Evolutionary conservation across 2,113 vertebrate genomes (phyloP), one percentile per base, ranked within the genome.

Genomic region (Calidris pugnax): DNA sequence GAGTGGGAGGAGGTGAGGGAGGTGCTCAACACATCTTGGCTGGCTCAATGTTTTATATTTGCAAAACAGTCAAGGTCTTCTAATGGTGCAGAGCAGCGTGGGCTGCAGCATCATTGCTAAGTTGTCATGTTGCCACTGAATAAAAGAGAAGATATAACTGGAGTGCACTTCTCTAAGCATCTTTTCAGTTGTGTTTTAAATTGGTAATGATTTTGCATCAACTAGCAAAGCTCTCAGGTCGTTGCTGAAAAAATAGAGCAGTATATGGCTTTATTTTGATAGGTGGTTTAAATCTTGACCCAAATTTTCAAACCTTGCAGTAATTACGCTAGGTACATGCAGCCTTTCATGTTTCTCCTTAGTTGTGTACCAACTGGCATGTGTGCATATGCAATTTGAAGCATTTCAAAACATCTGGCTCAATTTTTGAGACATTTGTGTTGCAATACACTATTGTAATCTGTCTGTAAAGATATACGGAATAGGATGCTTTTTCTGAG

Each of bases 1-100:
- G 45, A 63, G 90, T 93, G 43, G 89, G 92, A 97, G 94, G 87
- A 90, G 87, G 74, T 87, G 82, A 94, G 50, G 72, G 85, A 91
- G 91, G 81, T 80, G 68, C 92, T 87, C 68, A 73, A 41, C 59
- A 55, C 50, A 63, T 92, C 83, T 93, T 76, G 56, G 41, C 63
- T 93, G 72, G 57, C 75, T 93, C 32, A 28, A 0, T 77, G 87
- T 57, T 94, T 94, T 73, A 47, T 90, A 74, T 93, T 87, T 96
- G 92, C 88, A 94, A 85, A 94, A 71, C 85, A 92, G 73, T 88
- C 50, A 60, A 82, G 93, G 85, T 93, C 72, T 67, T 88, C 88
- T 90, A 83, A 86, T 32, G 85, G 51, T 67, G 82, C 83, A 84
- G 92, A 51, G 78, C 82, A 77, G 92, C 0, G 83, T 93, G 90